A percentile compares a stretch with the other conserved stretches of the same genome.
Conservation (phyloP, 2,113 vertebrate species). For the Fregetta grallaria region DNA sequence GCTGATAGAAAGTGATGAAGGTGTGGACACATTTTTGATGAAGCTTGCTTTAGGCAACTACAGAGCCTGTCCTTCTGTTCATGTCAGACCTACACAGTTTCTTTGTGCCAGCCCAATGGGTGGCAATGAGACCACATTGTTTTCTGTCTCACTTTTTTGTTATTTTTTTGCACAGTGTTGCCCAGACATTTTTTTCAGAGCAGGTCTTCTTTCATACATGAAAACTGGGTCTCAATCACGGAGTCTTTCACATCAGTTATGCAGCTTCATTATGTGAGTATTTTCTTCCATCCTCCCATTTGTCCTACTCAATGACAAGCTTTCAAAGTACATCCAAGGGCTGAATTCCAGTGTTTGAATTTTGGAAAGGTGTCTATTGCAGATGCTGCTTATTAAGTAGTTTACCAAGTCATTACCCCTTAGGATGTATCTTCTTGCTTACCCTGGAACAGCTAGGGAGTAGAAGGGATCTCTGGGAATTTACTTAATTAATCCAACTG, state of each 20-base stretch:
- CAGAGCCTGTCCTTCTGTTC: background rate
- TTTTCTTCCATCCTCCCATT: background rate
- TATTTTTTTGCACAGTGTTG: background rate
- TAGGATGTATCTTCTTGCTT: slow-evolving; percentile 41
- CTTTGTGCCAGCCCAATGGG: background rate
- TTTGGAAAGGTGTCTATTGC: slow-evolving; percentile 20
- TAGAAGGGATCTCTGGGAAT: slow-evolving; percentile 27
- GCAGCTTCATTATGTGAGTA: background rate
- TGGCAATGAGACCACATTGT: background rate
- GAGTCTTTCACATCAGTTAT: background rate
- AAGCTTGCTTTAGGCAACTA: background rate
- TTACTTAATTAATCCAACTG: slow-evolving; percentile 59
- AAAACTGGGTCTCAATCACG: background rate
- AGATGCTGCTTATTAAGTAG: slow-evolving; percentile 45
- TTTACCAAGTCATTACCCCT: slow-evolving; percentile 54
- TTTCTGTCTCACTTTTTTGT: background rate
- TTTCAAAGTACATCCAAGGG: background rate
- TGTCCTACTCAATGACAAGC: background rate
- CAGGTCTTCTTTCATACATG: background rate
- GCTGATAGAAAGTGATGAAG: background rate
- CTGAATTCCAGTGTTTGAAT: background rate
- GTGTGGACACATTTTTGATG: rapidly evolving
- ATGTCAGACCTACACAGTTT: background rate
- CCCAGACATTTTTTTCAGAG: background rate
- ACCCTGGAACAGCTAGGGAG: background rate